Percentiles rank a stretch among this genome's conserved stretches.
phyloP scores from a whole-genome alignment of 2,113 vertebrate genomes.

The Papio anubis region DNA sequence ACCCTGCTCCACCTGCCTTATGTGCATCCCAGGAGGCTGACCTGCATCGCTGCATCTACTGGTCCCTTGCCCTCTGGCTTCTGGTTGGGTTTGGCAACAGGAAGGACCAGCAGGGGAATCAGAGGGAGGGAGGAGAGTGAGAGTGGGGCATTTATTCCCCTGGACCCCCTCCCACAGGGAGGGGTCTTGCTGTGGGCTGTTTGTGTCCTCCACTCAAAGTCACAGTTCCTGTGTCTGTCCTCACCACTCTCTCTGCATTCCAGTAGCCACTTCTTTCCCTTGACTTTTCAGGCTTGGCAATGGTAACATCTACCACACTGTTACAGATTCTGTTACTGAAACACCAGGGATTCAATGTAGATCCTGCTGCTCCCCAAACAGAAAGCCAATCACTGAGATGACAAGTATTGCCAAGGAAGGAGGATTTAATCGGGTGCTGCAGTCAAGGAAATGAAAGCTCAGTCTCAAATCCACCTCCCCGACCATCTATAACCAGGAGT shows the following conservation, averaged over 20 bases:
- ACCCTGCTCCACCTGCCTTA: background rate
- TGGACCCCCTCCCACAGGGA: background rate
- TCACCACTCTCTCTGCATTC: background rate
- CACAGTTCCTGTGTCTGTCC: background rate
- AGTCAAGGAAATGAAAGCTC: no score
- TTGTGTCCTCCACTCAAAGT: no score
- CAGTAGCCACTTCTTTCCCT: background rate
- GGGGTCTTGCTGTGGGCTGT: background rate
- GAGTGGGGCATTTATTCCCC: background rate
- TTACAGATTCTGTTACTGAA: background rate
- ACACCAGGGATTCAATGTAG: no score
- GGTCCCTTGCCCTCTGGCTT: no score
- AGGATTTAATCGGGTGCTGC: no score
- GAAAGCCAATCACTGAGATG: no score
- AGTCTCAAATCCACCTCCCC: no score
- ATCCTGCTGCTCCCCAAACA: no score
- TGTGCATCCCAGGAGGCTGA: background rate
- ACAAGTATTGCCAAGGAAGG: no score
- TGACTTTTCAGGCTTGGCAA: background rate
- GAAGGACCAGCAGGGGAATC: background rate
- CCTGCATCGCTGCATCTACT: accelerated
- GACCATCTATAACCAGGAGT: no score
- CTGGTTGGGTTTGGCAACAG: background rate
- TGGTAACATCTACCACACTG: background rate
- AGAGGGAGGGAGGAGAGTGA: background rate